phyloP scores from a whole-genome alignment of 1,140 invertebrate species.

The Diorhabda elongata region DNA sequence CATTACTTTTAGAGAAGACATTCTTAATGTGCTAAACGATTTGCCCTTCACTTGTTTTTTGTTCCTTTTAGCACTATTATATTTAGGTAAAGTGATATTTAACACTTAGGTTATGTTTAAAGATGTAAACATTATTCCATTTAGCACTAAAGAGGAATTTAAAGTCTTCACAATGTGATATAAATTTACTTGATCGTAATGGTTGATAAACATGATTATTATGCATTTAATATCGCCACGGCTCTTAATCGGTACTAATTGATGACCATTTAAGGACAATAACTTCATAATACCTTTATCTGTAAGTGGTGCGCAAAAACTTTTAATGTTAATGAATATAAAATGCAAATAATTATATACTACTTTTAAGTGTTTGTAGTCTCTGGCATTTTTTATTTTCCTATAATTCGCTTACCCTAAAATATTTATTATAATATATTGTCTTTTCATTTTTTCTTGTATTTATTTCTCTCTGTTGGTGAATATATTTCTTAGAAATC shows the following conservation, averaged over 20 bases:
- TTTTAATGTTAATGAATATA: no score
- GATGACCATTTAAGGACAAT: conserved; percentile 6
- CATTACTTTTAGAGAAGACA: not conserved
- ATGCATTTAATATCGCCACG: not conserved
- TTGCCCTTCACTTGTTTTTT: conserved; percentile 39
- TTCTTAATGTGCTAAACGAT: conserved; percentile 33
- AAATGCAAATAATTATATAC: no score
- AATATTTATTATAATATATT: no score
- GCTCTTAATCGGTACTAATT: conserved; percentile 12
- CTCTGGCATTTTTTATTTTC: no score
- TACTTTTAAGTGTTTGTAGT: no score
- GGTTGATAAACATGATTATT: conserved; percentile 16
- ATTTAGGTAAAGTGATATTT: conserved; percentile 2
- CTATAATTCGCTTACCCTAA: no score
- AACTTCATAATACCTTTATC: conserved; percentile 9
- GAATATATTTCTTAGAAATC: no score
- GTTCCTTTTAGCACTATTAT: conserved; percentile 27
- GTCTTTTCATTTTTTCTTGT: no score
- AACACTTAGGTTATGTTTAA: conserved; percentile 27
- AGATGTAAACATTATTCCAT: conserved; percentile 28
- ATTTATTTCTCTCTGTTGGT: no score
- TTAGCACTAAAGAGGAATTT: conserved; percentile 13
- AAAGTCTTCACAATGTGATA: conserved; percentile 11
- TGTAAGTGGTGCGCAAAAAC: not conserved
- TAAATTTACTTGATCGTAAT: conserved; percentile 5